A percentile compares a stretch with the other conserved stretches of the same genome.
Conservation (phyloP, 2,113 vertebrate species). For the Crotalus tigris region DNA sequence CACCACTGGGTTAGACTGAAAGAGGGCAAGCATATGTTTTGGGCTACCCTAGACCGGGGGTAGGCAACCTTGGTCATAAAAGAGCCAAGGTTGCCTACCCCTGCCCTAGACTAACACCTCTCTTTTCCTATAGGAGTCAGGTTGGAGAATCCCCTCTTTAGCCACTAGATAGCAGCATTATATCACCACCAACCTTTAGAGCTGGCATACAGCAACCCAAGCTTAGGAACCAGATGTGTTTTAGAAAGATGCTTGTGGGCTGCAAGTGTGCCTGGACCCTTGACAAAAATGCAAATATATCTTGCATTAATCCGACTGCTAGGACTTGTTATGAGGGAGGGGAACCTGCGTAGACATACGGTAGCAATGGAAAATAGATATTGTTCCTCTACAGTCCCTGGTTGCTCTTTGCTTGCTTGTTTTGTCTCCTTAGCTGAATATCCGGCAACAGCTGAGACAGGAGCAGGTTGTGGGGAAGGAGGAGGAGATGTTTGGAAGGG, state of each 20-base stretch:
- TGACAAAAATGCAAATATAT: neutral
- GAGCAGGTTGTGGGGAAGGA: neutral
- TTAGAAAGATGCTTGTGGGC: neutral
- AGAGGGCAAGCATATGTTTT: neutral
- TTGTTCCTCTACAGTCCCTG: neutral
- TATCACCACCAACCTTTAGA: neutral
- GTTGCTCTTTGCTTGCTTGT: neutral
- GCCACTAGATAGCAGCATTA: constrained; percentile 14
- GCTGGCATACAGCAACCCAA: neutral
- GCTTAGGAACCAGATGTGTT: too few relatives aligned
- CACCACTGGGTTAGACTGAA: neutral
- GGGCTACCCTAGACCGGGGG: neutral
- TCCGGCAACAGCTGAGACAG: neutral
- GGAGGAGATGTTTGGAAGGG: neutral
- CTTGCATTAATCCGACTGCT: neutral
- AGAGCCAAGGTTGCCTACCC: neutral
- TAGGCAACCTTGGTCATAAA: neutral
- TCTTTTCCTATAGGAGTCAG: neutral
- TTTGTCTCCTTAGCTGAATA: neutral
- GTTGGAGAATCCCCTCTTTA: neutral
- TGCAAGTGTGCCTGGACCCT: neutral
- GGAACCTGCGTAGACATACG: too few relatives aligned
- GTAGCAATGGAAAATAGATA: neutral
- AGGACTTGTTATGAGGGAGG: neutral
- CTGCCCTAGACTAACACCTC: too few relatives aligned